Evolutionary conservation across 1,140 invertebrate genomes (phyloP), one percentile per base, ranked within the genome.

Genomic region (Platyura marginata): DNA sequence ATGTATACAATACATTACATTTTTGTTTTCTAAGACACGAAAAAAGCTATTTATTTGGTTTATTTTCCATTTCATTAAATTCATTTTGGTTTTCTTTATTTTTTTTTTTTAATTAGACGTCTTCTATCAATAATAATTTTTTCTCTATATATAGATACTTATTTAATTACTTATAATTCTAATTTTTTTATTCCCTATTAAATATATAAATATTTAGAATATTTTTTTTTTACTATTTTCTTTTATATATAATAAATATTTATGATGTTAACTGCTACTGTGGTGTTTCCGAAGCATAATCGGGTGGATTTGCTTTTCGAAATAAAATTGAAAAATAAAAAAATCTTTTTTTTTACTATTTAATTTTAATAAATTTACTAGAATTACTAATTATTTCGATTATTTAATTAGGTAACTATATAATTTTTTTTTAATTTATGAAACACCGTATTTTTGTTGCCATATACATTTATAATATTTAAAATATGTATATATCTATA

Each of bases 221-320:
- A 8, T 29, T 29, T 29, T 29, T 29, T 29, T 29, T 6, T 29
- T n/a, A n/a, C n/a, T n/a, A n/a, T n/a, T n/a, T 29, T 29, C 13
- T 29, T 29, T 29, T 29, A 29, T 8, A 13, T 29, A 8, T 29
- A 29, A 29, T 29, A 8, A 8, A 8, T 29, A 8, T 29, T 29
- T 29, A 29, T 29, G 13, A 29, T 42, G 41, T 42, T 42, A 42
- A 42, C 41, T 42, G 25, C 41, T 42, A 42, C 41, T 42, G 41
- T 42, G 41, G 41, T 42, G 41, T 42, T 42, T 42, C 25, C 15
- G 32, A 42, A 42, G 41, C 41, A 42, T 34, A 35, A 21, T 40
- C 34, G 15, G 15, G 15, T 36, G 9, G 16, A 11, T 11, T 36
- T 36, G 34, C 9, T 11, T 36, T 36, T 16, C 25, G 13, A 29